Evolutionary conservation across 2,113 vertebrate species (phyloP).

Genomic region (Ptyas mucosa): DNA sequence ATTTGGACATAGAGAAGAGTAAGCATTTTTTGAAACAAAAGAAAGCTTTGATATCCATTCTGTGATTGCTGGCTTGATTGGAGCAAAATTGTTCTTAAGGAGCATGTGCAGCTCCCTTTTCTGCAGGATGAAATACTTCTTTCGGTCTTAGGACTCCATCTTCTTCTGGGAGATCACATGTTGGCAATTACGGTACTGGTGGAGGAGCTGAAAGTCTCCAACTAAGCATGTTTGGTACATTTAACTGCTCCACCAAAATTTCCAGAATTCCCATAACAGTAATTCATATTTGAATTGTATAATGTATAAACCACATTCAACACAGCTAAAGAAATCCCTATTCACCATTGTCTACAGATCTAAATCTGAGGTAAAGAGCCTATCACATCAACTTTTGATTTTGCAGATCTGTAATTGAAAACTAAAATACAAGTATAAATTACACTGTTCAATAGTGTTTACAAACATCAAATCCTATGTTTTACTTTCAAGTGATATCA

Average conservation of each 20-base stretch:
- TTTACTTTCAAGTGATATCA: not conserved
- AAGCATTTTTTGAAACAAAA: constrained; percentile 12
- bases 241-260: not conserved
- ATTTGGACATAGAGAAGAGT: not conserved
- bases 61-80: not conserved
- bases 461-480: not conserved
- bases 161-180: not conserved
- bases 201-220: not conserved
- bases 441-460: not conserved
- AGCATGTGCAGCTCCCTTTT: not conserved
- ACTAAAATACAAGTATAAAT: not conserved
- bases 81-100: not conserved
- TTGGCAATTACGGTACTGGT: not conserved
- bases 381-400: not conserved
- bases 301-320: not conserved
- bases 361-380: constrained; percentile 8
- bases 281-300: not conserved
- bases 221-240: not conserved
- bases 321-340: not conserved
- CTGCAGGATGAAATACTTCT: not conserved
- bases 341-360: not conserved
- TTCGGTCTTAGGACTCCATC: not conserved
- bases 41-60: not conserved
- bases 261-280: not conserved
- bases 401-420: not conserved